A percentile compares a stretch with the other conserved stretches of the same genome.
These are phyloP conservation scores for Aricia artaxerxes DNA, from an alignment of 2,888 invertebrate species.

Conservation along the genomic window DNA sequence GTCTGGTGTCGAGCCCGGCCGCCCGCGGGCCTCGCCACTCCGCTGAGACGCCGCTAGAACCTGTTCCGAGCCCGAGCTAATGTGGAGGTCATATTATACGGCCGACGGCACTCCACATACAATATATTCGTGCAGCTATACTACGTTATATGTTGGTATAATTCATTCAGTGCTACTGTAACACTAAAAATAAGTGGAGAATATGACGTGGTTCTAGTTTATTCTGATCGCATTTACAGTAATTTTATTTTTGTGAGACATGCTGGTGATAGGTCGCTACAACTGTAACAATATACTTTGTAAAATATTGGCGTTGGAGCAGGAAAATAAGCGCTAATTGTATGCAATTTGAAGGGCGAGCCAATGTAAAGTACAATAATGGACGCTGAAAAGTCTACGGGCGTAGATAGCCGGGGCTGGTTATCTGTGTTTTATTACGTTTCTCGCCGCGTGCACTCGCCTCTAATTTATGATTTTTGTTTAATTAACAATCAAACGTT, in stretches of 20 bases:
- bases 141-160: background rate
- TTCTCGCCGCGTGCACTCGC: conserved; percentile 8
- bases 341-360: background rate
- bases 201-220: too few relatives aligned
- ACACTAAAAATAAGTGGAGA: too few relatives aligned
- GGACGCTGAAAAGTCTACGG: background rate
- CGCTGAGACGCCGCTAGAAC: background rate
- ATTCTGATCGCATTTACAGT: too few relatives aligned
- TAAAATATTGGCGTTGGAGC: too few relatives aligned
- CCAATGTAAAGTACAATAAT: background rate
- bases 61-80: background rate
- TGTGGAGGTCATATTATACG: background rate
- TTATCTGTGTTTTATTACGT: conserved; percentile 6
- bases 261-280: background rate
- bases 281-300: background rate
- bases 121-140: background rate
- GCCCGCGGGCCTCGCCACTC: background rate
- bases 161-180: background rate
- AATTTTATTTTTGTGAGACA: background rate
- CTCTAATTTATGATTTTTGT: conserved; percentile 18
- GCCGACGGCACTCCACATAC: background rate
- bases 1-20: background rate
- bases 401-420: background rate
- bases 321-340: background rate
- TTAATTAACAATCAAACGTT: conserved; percentile 24